Percentiles rank a stretch among this genome's conserved stretches.
Evolutionary conservation across 2,113 vertebrate species (phyloP).

Genomic region (Sorex fumeus): DNA sequence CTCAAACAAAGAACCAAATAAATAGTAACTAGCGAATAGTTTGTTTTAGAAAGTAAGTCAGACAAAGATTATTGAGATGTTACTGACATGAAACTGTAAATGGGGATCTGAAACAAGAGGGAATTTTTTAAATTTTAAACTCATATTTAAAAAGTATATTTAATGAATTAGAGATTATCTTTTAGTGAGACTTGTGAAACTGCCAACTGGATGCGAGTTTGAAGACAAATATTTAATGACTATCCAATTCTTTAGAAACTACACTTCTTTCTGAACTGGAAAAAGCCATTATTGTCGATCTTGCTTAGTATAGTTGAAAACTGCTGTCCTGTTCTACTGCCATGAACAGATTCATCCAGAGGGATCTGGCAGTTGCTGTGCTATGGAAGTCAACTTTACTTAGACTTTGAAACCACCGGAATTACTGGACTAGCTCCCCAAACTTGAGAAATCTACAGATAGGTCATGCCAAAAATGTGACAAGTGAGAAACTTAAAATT

Average conservation of each 20-base stretch:
- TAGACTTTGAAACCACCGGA: background rate
- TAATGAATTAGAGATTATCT: background rate
- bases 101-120: background rate
- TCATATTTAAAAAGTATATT: constrained; percentile 40
- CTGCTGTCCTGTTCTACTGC: background rate
- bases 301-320: background rate
- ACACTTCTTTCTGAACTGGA: background rate
- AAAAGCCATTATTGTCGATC: background rate
- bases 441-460: constrained; percentile 47
- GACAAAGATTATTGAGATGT: background rate
- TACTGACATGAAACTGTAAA: constrained; percentile 9
- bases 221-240: constrained; percentile 6
- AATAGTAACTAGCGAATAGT: background rate
- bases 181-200: constrained; percentile 30
- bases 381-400: background rate
- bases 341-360: background rate
- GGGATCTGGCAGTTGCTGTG: background rate
- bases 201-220: background rate
- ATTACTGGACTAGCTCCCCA: constrained; percentile 20
- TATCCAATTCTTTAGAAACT: constrained; percentile 6
- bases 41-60: constrained; percentile 36
- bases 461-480: background rate
- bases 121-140: constrained; percentile 15
- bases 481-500: constrained; percentile 23
- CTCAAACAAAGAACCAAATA: constrained; percentile 20